Evolutionary conservation across 1,140 invertebrate genomes (phyloP).

Genomic region (Bombyx mandarina): DNA sequence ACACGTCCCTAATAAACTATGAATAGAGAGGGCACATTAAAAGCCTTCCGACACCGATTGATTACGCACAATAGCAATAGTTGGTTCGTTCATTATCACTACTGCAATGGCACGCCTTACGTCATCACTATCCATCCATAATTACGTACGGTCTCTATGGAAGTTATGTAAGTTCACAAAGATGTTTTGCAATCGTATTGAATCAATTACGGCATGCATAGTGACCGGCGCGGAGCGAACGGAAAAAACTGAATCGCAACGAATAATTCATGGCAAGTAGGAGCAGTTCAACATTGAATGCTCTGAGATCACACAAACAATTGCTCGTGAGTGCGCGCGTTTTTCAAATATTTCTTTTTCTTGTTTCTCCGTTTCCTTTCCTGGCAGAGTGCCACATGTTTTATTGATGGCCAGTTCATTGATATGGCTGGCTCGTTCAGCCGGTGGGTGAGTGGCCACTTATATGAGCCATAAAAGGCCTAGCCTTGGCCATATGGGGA

Average conservation of each 20-base stretch:
- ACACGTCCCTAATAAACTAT: too few species aligned
- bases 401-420: constrained; percentile 70
- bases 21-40: too few species aligned
- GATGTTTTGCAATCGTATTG: constrained; percentile 45
- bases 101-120: background rate
- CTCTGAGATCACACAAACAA: constrained; percentile 59
- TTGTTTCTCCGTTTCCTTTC: constrained; percentile 67
- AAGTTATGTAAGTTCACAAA: constrained; percentile 30
- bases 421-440: constrained; percentile 68
- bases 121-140: background rate
- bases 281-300: constrained; percentile 59
- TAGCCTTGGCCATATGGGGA: constrained; percentile 67
- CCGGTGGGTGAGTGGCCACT: constrained; percentile 66
- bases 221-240: constrained; percentile 19
- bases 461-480: constrained; percentile 65
- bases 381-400: constrained; percentile 66
- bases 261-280: constrained; percentile 57
- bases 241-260: constrained; percentile 31
- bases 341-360: constrained; percentile 69
- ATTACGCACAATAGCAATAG: background rate
- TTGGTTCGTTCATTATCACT: background rate
- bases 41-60: too few species aligned
- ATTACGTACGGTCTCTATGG: constrained; percentile 1
- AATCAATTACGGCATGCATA: constrained; percentile 44
- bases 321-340: constrained; percentile 50